Base-by-base conservation (phyloP, 2,113 vertebrate species). In the Trochalopteron elliotii region DNA sequence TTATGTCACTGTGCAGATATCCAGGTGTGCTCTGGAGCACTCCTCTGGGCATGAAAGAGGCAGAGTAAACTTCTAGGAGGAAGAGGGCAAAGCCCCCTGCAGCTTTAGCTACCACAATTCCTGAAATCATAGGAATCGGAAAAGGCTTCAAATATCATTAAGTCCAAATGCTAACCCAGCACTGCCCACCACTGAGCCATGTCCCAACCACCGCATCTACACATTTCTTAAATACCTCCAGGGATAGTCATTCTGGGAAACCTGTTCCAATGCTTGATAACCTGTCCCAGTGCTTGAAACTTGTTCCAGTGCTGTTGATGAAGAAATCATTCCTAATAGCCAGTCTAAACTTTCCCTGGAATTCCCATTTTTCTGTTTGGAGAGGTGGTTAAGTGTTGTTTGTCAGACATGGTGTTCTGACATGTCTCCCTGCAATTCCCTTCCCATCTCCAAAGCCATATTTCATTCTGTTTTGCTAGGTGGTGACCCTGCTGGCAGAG, bases 11-110 rank as follows among this genome's bases (percentile, higher is more conserved):
- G 12, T 56, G 69, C 27, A 74, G 49, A 31, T 33, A 9, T 14
- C 23, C 0, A 0, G 28, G 5, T 1, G 1, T 33, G 20, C 55
- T 76, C 37, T 80, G 64, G 44, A 89, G 63, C 0, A 0, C 45
- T 74, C 61, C 64, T 65, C 56, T 42, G 18, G 37, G 11, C 35
- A 10, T 1, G 2, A 27, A 70, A 50, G 35, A 89, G 59, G 39
- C 7, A 44, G 12, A 53, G 14, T 0, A 3, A 65, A 81, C 21
- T 57, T 56, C 15, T 56, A 33, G 17, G 39, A 78, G 35, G 19
- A 45, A 50, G 24, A 2, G 3, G 12, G 10, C 0, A 2, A 67
- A 83, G 8, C 15, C 10, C 45, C 9, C 53, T 53, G 22, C 12
- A 45, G 31, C 60, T 94, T 81, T 39, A 65, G 14, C 42, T 74